Base-by-base conservation (phyloP, 2,888 invertebrate species). In the Eutolmus rufibarbis region DNA sequence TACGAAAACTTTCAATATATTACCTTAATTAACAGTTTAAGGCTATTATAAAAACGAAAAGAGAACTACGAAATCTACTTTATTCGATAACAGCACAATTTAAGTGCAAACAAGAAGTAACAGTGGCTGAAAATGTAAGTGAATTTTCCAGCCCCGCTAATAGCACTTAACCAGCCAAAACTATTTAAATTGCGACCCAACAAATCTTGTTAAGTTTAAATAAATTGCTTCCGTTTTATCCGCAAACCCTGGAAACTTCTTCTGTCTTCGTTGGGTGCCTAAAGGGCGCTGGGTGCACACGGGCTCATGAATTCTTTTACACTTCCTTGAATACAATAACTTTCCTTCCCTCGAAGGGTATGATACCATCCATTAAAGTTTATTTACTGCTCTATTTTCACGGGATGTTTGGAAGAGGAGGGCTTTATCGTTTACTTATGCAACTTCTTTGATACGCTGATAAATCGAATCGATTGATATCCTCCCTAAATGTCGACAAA, bases 171-270 rank as follows among this genome's bases (percentile, higher is more conserved):
- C 77, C 34, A 31, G 14, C 31, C 34, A 77, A 19, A 77, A 77
- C 77, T 77, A 77, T 77, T 77, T 77, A 77, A 77, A 31, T 77
- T 37, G 34, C 19, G 34, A 19, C 31, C 34, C 77, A 77, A 77
- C 77, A 77, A 77, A 77, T 77, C 77, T 77, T 77, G n/a, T 77
- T 77, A 77, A 77, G 77, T 77, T 28, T 40, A 77, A 40, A 77
- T 77, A 77, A 77, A 77, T 77, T 28, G 77, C 77, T 77, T 12
- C n/a, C 37, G 19, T 34, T 74, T 74, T 74, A 51, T 51, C 51
- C 51, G 51, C n/a, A 51, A n/a, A n/a, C 51, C 51, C 51, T 51
- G 51, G 7, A 51, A 51, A 51, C 51, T 51, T 51, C 51, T 51
- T 51, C 51, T 7, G 43, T 46, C 43, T 46, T 46, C 51, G n/a